Conservation (phyloP, 2,113 vertebrate genomes). For the Entomyzon cyanotis region DNA sequence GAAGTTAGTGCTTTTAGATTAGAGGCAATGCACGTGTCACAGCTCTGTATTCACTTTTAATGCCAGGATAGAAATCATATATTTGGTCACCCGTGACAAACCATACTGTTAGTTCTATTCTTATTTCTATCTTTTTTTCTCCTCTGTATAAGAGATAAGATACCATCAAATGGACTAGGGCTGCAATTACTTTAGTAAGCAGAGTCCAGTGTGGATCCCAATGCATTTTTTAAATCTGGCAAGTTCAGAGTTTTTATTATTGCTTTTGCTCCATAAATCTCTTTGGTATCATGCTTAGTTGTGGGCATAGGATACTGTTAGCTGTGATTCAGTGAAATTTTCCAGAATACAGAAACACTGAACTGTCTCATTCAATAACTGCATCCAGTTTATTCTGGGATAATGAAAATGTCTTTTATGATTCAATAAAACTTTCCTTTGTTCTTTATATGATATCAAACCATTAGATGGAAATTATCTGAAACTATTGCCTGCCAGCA, state of each 20-base stretch:
- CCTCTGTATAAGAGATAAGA: not conserved
- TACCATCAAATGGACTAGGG: not conserved
- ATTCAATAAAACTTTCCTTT: conserved; percentile 43
- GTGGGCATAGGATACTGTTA: not conserved
- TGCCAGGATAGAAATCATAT: not conserved
- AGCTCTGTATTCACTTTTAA: conserved; percentile 23
- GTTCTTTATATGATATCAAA: conserved; percentile 3
- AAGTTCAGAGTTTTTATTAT: conserved; percentile 9
- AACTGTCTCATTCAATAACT: conserved; percentile 30
- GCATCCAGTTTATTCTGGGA: conserved; percentile 47
- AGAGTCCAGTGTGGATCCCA: not conserved
- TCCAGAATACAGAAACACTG: not conserved
- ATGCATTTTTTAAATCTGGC: conserved; percentile 6
- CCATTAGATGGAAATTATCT: conserved; percentile 35
- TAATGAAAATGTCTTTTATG: conserved; percentile 55
- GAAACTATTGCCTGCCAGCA: not conserved
- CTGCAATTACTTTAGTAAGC: conserved; percentile 36
- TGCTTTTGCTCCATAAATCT: conserved; percentile 2
- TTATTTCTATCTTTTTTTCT: not conserved
- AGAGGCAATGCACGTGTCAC: not conserved
- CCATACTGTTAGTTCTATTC: not conserved
- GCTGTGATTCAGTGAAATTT: conserved; percentile 19
- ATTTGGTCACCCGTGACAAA: conserved; percentile 14
- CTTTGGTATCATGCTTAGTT: not conserved
- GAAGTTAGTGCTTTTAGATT: conserved; percentile 47